Conservation (phyloP, 2,113 vertebrate genomes). For the Amphiprion ocellaris region DNA sequence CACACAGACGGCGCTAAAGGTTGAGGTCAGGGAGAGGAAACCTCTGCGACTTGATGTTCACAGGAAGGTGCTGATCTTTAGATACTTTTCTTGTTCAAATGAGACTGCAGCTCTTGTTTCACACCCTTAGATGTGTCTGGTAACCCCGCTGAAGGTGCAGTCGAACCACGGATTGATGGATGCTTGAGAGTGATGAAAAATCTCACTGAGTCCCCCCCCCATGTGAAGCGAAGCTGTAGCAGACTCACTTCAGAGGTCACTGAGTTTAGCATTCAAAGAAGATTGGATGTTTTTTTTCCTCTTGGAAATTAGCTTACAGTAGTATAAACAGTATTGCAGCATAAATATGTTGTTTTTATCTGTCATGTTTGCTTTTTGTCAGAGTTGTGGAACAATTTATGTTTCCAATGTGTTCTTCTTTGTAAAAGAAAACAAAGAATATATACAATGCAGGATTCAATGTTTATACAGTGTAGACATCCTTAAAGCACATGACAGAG, state of each 20-base stretch:
- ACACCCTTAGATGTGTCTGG: background rate
- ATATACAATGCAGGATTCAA: background rate
- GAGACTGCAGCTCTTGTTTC: slow-evolving; percentile 25
- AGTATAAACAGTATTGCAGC: background rate
- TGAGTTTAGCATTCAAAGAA: slow-evolving; percentile 53
- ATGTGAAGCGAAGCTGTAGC: slow-evolving; percentile 73
- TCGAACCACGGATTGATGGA: slow-evolving; percentile 36
- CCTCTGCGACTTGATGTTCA: slow-evolving; percentile 28
- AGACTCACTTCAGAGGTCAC: slow-evolving; percentile 72
- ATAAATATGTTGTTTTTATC: background rate
- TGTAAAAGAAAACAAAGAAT: slow-evolving; percentile 7
- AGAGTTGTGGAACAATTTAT: slow-evolving; percentile 1
- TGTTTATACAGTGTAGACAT: slow-evolving; percentile 2
- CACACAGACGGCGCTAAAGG: background rate
- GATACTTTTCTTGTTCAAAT: background rate
- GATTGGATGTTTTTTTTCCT: background rate
- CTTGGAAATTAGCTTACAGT: background rate
- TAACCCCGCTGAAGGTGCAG: slow-evolving; percentile 42
- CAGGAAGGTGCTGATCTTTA: slow-evolving; percentile 11
- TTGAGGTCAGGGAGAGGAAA: slow-evolving; percentile 42
- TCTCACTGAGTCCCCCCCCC: slow-evolving; percentile 50
- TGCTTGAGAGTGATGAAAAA: slow-evolving; percentile 22
- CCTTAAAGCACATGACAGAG: background rate
- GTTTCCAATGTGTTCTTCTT: slow-evolving; percentile 9
- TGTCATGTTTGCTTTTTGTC: background rate